phyloP scores from a whole-genome alignment of 1,140 invertebrate species.

The Temnothorax curvispinosus region DNA sequence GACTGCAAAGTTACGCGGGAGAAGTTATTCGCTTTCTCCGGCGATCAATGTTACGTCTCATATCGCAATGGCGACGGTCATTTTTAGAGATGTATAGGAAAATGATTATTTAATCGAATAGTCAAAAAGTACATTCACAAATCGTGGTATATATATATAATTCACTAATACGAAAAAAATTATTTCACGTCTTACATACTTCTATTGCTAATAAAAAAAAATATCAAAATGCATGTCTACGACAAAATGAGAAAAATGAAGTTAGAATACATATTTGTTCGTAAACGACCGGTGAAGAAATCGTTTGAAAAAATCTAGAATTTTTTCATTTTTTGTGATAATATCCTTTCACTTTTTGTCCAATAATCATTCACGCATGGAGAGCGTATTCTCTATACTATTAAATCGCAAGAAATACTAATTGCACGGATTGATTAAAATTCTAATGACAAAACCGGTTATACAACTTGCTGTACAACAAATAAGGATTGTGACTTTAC shows the following conservation, averaged over 20 bases:
- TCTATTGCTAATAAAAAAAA: not conserved
- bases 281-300: not conserved
- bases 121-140: not conserved
- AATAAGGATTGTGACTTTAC: not conserved
- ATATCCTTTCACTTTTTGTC: slow-evolving; percentile 20
- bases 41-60: slow-evolving; percentile 36
- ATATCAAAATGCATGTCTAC: not conserved
- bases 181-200: not conserved
- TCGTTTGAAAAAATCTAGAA: not conserved
- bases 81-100: not conserved
- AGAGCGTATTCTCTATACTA: not conserved
- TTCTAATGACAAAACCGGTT: slow-evolving; percentile 39
- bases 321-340: not conserved
- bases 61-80: not conserved
- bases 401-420: slow-evolving; percentile 12
- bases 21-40: slow-evolving; percentile 11
- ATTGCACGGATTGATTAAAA: slow-evolving; percentile 33
- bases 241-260: not conserved
- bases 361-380: not conserved
- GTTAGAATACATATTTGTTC: not conserved
- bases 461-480: not conserved
- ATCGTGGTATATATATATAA: not conserved
- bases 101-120: slow-evolving; percentile 36
- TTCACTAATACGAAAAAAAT: not conserved
- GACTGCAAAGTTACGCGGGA: slow-evolving; percentile 9